Evolutionary conservation across 2,888 invertebrate genomes (phyloP).

Genomic region (Agrilus mali): DNA sequence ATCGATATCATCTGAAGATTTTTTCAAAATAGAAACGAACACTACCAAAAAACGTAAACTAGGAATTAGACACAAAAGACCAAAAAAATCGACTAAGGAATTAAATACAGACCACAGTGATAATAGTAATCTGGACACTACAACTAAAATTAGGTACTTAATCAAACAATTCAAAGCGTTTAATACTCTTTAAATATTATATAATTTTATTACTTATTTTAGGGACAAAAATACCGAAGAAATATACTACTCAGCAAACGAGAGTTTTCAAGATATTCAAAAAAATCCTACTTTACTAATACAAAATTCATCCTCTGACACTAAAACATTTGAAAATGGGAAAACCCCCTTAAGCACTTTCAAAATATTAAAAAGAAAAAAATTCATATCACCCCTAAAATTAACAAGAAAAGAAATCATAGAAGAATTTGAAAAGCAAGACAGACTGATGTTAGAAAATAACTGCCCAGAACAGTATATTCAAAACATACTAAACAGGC

Average conservation of each 20-base stretch:
- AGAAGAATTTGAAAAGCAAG: slow-evolving; percentile 22
- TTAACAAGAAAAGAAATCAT: slow-evolving; percentile 22
- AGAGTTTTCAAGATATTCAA: not conserved
- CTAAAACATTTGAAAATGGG: not conserved
- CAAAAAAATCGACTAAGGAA: too few relatives aligned
- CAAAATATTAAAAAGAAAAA: not conserved
- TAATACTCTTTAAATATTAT: too few relatives aligned
- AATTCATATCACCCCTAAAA: slow-evolving; percentile 19
- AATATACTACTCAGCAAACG: not conserved
- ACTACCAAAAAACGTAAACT: too few relatives aligned
- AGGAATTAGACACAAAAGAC: too few relatives aligned
- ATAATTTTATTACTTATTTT: too few relatives aligned
- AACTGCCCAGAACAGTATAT: slow-evolving; percentile 17
- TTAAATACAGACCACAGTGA: too few relatives aligned
- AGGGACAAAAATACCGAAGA: not conserved
- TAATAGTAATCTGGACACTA: too few relatives aligned
- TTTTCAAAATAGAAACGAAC: too few relatives aligned
- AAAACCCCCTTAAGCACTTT: not conserved
- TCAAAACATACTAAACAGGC: slow-evolving; percentile 21
- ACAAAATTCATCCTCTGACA: slow-evolving; percentile 1
- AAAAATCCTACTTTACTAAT: not conserved
- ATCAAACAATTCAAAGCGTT: too few relatives aligned
- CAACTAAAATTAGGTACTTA: too few relatives aligned
- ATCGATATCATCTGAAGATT: too few relatives aligned
- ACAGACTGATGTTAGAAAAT: slow-evolving; percentile 18